Evolutionary conservation across 2,797 vertebrate species (phyloP), one percentile per base, ranked within the genome.

Genomic region (Microctenopoma lineatum): DNA sequence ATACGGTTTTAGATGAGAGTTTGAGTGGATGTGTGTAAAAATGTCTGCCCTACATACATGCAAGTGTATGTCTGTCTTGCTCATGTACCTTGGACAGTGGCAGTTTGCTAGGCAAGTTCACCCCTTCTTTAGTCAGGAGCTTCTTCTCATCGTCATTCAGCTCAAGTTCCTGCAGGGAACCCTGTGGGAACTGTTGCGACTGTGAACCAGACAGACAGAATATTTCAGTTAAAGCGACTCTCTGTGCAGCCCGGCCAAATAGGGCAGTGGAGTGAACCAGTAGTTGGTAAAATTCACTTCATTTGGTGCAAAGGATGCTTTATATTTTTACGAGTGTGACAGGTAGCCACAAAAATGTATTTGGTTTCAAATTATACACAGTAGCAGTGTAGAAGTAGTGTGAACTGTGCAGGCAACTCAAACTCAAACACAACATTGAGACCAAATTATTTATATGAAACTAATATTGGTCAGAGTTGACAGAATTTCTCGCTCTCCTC

Each of bases 81-180:
- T 67, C 34, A 26, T 70, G n/a, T 86, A 97, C 97, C 95, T 98
- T 99, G 70, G 95, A 96, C 56, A 99, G 95, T 16, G 97, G 98
- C 63, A 98, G 92, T 89, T 96, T 95, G 0, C 87, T 94, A 63
- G 97, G 93, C 63, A 99, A 81, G 7, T 87, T 89, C 68, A 98
- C 76, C 0, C 97, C 97, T 75, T 99, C 97, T 81, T 98, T 98
- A 4, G 88, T 92, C 89, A 99, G 87, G 66, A 99, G 94, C 73
- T 95, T 98, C 90, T 95, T 98, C 90, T 99, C 97, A 0, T 99
- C 98, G 57, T 99, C 98, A 0, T 96, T 96, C 80, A 99, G 94
- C 55, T 95, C 83, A 58, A 99, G 92, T 59, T 98, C 96, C 78
- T 95, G 95, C 79, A 91, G 87, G 41, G 84, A 89, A 61, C 93